phyloP scores from a whole-genome alignment of 2,797 vertebrate species.

The Clarias fuscus region DNA sequence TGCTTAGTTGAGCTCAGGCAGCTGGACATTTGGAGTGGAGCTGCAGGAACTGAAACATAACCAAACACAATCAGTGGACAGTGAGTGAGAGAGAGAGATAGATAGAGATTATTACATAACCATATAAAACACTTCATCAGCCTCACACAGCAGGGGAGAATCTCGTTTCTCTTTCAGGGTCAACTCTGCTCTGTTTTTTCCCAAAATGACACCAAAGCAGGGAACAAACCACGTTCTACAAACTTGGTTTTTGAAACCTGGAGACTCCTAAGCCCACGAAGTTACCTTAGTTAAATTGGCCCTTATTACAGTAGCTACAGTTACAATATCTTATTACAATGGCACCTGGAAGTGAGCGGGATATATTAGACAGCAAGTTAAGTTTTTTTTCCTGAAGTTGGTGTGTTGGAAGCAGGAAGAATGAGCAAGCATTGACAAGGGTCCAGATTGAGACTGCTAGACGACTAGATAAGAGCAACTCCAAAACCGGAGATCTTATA shows the following conservation, averaged over 20 bases:
- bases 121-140: constrained; percentile 45
- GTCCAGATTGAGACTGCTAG: no score
- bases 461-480: no score
- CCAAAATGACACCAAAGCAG: constrained; percentile 81
- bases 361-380: no score
- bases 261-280: no score
- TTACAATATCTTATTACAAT: no score
- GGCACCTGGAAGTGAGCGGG: no score
- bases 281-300: no score
- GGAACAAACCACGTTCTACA: constrained; percentile 30
- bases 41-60: constrained; percentile 75
- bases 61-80: constrained; percentile 47
- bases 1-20: constrained; percentile 69
- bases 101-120: constrained; percentile 48
- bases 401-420: no score
- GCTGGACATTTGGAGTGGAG: constrained; percentile 67
- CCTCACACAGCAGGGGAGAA: constrained; percentile 55
- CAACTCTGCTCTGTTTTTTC: constrained; percentile 74
- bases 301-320: no score
- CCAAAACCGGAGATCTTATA: no score
- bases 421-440: no score
- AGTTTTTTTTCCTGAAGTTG: no score
- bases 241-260: neutral
- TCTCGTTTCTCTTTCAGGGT: constrained; percentile 44
- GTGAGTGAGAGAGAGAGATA: constrained; percentile 67